phyloP scores from a whole-genome alignment of 2,888 invertebrate genomes.

The Scaptomyza parva region DNA sequence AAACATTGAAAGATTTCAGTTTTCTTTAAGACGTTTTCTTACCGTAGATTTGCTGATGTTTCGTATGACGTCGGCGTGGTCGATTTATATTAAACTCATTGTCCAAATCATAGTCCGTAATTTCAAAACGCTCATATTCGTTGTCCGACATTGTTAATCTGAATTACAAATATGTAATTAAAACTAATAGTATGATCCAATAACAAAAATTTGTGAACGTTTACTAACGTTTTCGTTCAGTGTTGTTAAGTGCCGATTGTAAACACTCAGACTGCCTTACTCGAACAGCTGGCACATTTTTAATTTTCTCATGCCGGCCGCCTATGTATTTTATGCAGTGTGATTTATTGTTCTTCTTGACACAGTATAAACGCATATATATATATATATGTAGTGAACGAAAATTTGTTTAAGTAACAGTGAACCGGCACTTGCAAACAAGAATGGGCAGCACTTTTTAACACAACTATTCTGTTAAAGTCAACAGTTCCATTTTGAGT shows the following conservation, averaged over 20 bases:
- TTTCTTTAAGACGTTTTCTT: slow-evolving; percentile 62
- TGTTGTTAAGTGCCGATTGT: slow-evolving; percentile 33
- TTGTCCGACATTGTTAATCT: slow-evolving; percentile 82
- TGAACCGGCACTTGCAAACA: not conserved
- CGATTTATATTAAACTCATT: slow-evolving; percentile 96
- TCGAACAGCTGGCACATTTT: not conserved
- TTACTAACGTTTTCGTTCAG: slow-evolving; percentile 21
- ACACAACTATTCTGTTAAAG: not conserved
- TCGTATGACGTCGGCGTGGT: slow-evolving; percentile 89
- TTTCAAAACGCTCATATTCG: slow-evolving; percentile 97
- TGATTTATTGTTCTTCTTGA: not conserved
- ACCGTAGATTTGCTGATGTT: slow-evolving; percentile 98
- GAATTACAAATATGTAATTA: not conserved
- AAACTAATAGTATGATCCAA: not conserved
- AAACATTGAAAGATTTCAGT: not conserved
- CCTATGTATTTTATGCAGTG: not conserved
- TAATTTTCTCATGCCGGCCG: not conserved
- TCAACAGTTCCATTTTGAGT: slow-evolving; percentile 10
- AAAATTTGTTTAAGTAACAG: not conserved
- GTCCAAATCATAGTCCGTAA: slow-evolving; percentile 96
- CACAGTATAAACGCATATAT: not conserved
- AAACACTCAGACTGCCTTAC: not conserved
- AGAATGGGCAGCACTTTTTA: not conserved
- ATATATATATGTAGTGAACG: not conserved
- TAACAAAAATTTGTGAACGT: slow-evolving; percentile 45